Conservation (phyloP, 2,113 vertebrate genomes). For the Cairina moschata region DNA sequence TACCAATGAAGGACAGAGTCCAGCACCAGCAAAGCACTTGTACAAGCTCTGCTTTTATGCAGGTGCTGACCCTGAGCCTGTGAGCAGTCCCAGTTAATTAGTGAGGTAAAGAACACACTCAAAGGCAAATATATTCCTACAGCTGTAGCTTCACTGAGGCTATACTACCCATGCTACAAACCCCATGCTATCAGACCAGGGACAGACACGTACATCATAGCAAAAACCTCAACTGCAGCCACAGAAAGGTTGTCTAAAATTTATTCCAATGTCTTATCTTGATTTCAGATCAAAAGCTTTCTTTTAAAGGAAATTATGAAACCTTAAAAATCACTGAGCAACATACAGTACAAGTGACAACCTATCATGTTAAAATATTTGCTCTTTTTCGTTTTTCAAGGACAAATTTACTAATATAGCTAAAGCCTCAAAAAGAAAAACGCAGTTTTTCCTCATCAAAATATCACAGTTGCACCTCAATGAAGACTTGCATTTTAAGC, state of each 20-base stretch:
- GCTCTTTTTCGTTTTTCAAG: neutral
- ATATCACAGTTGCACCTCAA: neutral
- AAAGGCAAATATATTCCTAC: neutral
- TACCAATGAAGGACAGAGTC: neutral
- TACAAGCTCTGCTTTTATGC: neutral
- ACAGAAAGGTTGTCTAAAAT: neutral
- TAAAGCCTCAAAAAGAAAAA: neutral
- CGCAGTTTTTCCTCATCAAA: neutral
- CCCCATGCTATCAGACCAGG: fast-evolving
- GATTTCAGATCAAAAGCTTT: neutral
- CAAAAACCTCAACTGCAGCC: neutral
- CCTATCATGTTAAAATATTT: neutral
- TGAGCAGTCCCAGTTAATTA: neutral
- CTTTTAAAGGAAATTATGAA: neutral
- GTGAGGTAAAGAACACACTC: neutral
- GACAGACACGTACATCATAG: fast-evolving
- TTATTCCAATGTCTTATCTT: neutral
- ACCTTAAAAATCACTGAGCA: neutral
- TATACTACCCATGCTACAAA: neutral
- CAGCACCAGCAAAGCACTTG: neutral
- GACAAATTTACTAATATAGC: neutral
- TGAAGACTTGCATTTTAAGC: neutral
- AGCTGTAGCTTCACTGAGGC: neutral
- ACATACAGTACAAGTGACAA: neutral
- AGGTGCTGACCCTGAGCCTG: neutral